A percentile compares a stretch with the other conserved stretches of the same genome.
Evolutionary conservation across 1,140 invertebrate genomes (phyloP).

Genomic region (Anastatus disparis): DNA sequence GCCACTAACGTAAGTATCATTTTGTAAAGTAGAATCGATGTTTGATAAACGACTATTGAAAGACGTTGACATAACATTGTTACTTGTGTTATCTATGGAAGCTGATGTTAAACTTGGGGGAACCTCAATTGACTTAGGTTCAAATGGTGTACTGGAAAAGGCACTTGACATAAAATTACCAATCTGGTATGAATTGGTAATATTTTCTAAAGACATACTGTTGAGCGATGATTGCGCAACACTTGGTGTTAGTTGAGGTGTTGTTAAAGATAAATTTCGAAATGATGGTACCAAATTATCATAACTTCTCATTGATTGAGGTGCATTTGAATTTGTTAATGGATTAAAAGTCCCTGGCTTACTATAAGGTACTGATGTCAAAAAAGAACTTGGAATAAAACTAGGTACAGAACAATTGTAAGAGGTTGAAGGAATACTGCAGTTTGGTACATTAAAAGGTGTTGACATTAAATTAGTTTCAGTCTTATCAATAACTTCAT

Average conservation of each 20-base stretch:
- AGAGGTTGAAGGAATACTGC: slow-evolving; percentile 30
- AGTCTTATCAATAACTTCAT: slow-evolving; percentile 48
- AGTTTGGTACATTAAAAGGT: slow-evolving; percentile 50
- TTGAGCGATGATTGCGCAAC: slow-evolving; percentile 34
- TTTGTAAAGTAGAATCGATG: slow-evolving; percentile 40
- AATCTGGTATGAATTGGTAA: slow-evolving; percentile 33
- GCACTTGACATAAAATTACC: background rate
- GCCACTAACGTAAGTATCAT: slow-evolving; percentile 21
- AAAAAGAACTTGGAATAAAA: slow-evolving; percentile 27
- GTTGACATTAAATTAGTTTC: slow-evolving; percentile 51
- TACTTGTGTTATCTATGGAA: slow-evolving; percentile 48
- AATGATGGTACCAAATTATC: slow-evolving; percentile 54
- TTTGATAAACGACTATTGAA: slow-evolving; percentile 50
- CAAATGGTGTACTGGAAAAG: slow-evolving; percentile 35
- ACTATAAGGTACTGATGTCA: slow-evolving; percentile 28
- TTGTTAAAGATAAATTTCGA: slow-evolving; percentile 42
- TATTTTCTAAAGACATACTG: slow-evolving; percentile 41
- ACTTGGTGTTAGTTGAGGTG: slow-evolving; percentile 36
- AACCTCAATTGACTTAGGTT: slow-evolving; percentile 43
- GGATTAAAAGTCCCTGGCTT: slow-evolving; percentile 36
- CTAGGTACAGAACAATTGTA: slow-evolving; percentile 28
- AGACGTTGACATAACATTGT: slow-evolving; percentile 57
- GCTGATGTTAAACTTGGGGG: slow-evolving; percentile 39
- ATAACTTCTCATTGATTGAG: slow-evolving; percentile 34
- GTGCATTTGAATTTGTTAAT: slow-evolving; percentile 6